phyloP scores from a whole-genome alignment of 2,888 invertebrate species.

The Fabriciana adippe region DNA sequence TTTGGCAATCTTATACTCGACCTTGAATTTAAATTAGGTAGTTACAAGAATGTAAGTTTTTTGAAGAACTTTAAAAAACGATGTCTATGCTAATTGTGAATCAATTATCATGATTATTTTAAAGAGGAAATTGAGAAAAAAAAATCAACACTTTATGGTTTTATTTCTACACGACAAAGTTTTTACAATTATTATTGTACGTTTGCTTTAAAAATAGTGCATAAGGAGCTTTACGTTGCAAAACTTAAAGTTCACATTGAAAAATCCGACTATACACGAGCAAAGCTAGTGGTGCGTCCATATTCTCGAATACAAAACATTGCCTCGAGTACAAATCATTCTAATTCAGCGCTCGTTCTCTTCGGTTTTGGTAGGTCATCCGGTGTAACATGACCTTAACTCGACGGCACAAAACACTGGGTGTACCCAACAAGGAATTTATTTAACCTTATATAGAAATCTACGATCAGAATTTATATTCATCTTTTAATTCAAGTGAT shows the following conservation, averaged over 20 bases:
- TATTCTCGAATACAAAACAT: constrained; percentile 34
- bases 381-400: constrained; percentile 47
- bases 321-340: constrained; percentile 37
- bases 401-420: constrained; percentile 43
- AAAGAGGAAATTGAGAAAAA: too few species aligned
- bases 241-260: background rate
- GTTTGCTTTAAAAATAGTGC: too few species aligned
- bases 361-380: constrained; percentile 49
- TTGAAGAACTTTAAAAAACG: too few species aligned
- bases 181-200: too few species aligned
- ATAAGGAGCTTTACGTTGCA: too few species aligned
- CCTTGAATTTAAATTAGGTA: constrained; percentile 27
- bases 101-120: too few species aligned
- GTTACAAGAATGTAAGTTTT: background rate
- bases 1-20: constrained; percentile 20
- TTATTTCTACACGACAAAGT: too few species aligned
- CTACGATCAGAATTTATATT: too few species aligned
- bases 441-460: constrained; percentile 15
- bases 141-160: too few species aligned
- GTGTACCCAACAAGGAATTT: constrained; percentile 32
- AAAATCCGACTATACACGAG: too few species aligned
- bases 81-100: too few species aligned
- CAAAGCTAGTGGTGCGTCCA: background rate
- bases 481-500: too few species aligned
- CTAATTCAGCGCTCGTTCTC: constrained; percentile 45